Evolutionary conservation across 2,888 invertebrate species (phyloP).

Genomic region (Sinodicranocentrus sp.): DNA sequence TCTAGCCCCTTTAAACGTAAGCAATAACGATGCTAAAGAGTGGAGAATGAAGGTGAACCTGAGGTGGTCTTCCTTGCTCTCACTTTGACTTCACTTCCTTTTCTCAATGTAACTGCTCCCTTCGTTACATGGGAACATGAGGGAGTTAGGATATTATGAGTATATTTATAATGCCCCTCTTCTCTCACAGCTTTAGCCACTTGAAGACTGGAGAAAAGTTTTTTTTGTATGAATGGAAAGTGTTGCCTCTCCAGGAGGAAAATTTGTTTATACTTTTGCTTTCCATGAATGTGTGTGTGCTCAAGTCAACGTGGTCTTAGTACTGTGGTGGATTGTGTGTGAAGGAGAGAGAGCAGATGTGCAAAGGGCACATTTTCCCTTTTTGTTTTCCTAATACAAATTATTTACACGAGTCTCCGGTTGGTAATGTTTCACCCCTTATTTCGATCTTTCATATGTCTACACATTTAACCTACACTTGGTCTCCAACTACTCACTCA

Average conservation of each 20-base stretch:
- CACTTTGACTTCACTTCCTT: constrained; percentile 9
- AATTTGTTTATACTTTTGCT: constrained; percentile 26
- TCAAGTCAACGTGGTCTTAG: neutral
- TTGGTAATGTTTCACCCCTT: constrained; percentile 45
- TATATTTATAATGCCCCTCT: neutral
- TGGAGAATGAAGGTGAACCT: constrained; percentile 23
- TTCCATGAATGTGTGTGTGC: neutral
- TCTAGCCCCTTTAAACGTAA: constrained; percentile 12
- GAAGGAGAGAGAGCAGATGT: constrained; percentile 39
- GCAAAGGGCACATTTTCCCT: constrained; percentile 47
- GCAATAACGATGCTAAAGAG: constrained; percentile 23
- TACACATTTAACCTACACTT: constrained; percentile 7
- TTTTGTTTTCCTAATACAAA: constrained; percentile 49
- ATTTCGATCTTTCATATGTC: constrained; percentile 26
- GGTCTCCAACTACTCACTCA: constrained; percentile 25
- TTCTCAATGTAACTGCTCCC: neutral
- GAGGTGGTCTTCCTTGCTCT: neutral
- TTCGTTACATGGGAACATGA: neutral
- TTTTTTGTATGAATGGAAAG: constrained; percentile 20
- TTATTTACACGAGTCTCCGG: constrained; percentile 58
- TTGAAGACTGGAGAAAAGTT: too few relatives aligned
- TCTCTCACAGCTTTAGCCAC: neutral
- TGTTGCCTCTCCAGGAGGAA: constrained; percentile 1
- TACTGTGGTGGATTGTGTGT: neutral
- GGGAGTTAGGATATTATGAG: neutral